Evolutionary conservation across 2,888 invertebrate species (phyloP).

Genomic region (Idaea dimidiata): DNA sequence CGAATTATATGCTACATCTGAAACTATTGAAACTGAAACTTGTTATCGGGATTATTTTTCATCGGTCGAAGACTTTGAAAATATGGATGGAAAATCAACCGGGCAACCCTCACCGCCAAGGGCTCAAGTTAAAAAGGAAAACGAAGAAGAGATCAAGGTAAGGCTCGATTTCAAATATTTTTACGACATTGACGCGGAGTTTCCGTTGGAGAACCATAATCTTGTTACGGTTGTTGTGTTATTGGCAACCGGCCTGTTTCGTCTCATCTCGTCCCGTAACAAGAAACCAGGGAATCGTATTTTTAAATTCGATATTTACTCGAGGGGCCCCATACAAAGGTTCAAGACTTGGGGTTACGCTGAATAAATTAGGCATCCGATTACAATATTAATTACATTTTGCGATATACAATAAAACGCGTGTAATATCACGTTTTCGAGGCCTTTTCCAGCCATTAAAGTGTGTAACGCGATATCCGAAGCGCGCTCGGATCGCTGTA

Average conservation of each 20-base stretch:
- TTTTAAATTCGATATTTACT: constrained; percentile 75
- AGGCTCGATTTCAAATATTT: constrained; percentile 43
- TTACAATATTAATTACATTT: constrained; percentile 80
- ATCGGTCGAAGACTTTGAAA: constrained; percentile 14
- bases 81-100: constrained; percentile 77
- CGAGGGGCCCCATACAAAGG: constrained; percentile 57
- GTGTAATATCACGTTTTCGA: constrained; percentile 81
- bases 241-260: constrained; percentile 72
- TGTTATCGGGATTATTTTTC: constrained; percentile 8
- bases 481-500: constrained; percentile 80
- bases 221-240: constrained; percentile 59
- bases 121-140: constrained; percentile 84
- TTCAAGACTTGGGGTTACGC: constrained; percentile 55
- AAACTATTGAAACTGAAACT: constrained; percentile 22
- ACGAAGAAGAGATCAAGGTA: constrained; percentile 90
- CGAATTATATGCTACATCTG: constrained; percentile 45
- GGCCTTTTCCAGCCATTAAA: constrained; percentile 82
- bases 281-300: constrained; percentile 70
- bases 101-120: constrained; percentile 62
- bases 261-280: constrained; percentile 66
- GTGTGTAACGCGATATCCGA: constrained; percentile 79
- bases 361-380: constrained; percentile 74
- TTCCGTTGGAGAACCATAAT: constrained; percentile 67
- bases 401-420: constrained; percentile 78
- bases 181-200: constrained; percentile 51